These are phyloP conservation scores for Ariopsis seemanni DNA, from an alignment of 2,113 vertebrate species.

Conservation along the genomic window DNA sequence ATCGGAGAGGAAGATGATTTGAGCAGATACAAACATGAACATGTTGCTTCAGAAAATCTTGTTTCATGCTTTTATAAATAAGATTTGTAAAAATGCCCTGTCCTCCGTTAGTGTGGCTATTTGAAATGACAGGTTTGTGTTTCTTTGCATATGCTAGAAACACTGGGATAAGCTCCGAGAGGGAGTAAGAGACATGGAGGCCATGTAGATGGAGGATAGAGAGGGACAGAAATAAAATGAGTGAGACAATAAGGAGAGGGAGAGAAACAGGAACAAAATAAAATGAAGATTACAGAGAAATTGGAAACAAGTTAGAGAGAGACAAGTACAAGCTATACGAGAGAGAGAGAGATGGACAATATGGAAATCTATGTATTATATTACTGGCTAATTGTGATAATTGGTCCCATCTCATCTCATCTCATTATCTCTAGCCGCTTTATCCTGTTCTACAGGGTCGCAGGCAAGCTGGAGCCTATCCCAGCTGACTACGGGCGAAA, in stretches of 20 bases:
- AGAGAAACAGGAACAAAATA: neutral
- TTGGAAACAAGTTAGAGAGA: too few relatives aligned
- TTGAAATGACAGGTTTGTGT: neutral
- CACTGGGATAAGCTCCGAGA: neutral
- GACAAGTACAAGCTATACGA: too few relatives aligned
- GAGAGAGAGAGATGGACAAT: neutral
- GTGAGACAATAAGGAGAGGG: neutral
- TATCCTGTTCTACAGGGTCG: too few relatives aligned
- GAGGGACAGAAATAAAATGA: neutral
- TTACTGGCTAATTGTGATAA: neutral
- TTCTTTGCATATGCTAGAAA: neutral
- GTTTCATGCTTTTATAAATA: constrained; percentile 43
- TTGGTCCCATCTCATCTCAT: neutral
- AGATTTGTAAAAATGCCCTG: neutral
- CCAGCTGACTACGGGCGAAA: too few relatives aligned
- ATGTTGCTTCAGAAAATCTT: constrained; percentile 17
- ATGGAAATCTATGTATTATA: neutral
- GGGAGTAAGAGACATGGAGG: neutral
- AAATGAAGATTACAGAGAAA: neutral
- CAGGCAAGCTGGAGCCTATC: too few relatives aligned
- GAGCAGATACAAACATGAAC: neutral
- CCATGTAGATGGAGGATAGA: neutral
- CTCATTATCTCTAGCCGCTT: neutral
- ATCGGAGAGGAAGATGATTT: neutral
- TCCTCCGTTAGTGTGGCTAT: neutral